Evolutionary conservation across 2,797 vertebrate species (phyloP).

Genomic region (Tinamus major): DNA sequence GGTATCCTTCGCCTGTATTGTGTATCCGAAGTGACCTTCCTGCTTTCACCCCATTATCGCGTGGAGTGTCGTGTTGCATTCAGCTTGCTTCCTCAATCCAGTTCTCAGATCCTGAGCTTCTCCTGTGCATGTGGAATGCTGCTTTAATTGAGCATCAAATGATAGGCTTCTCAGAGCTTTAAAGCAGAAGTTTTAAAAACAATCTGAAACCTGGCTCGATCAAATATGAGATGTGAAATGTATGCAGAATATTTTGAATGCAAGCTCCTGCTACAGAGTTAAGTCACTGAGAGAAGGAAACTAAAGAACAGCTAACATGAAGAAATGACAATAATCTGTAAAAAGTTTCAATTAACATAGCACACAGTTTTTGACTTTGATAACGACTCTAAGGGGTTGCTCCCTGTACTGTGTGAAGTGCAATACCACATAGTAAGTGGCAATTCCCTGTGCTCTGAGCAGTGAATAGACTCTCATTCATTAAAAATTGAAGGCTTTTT

Average conservation of each 20-base stretch:
- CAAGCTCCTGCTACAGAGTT: background rate
- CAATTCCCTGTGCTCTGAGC: background rate
- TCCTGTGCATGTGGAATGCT: background rate
- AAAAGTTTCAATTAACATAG: background rate
- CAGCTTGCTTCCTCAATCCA: background rate
- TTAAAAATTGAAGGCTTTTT: background rate
- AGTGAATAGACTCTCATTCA: background rate
- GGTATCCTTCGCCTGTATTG: fast-evolving
- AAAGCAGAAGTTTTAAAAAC: background rate
- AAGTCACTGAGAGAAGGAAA: background rate
- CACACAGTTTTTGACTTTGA: background rate
- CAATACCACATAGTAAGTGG: background rate
- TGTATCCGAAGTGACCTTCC: background rate
- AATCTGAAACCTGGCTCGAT: background rate
- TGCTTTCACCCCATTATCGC: background rate
- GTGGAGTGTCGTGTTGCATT: background rate
- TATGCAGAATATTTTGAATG: background rate
- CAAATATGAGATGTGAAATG: background rate
- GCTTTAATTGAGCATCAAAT: background rate
- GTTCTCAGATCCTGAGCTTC: background rate
- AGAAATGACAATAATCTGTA: background rate
- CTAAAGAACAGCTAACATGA: background rate
- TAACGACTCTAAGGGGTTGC: background rate
- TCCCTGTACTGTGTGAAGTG: background rate
- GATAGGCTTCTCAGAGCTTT: background rate